Conservation (phyloP, 2,113 vertebrate genomes). For the Carlito syrichta region DNA sequence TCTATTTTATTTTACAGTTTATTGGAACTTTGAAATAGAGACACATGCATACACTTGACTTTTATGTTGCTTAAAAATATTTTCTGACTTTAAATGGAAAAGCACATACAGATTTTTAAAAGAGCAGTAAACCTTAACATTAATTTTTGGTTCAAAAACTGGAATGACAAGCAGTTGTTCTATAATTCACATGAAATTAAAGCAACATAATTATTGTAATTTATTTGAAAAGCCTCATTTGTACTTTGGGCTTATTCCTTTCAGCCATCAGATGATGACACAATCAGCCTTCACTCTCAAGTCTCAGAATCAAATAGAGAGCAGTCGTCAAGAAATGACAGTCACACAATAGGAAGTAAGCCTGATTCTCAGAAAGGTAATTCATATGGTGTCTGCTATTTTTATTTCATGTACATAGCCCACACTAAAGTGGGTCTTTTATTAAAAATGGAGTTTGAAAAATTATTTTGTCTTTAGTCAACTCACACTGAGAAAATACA, state of each 20-base stretch:
- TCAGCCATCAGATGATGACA: conserved; percentile 98
- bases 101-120: background rate
- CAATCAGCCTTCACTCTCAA: conserved; percentile 98
- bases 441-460: conserved; percentile 1
- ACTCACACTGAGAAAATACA: background rate
- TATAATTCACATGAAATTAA: background rate
- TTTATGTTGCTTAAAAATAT: conserved; percentile 22
- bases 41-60: background rate
- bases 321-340: conserved; percentile 86
- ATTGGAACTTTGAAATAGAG: conserved; percentile 33
- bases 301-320: conserved; percentile 94
- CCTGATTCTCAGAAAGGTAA: conserved; percentile 94
- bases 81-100: conserved; percentile 35
- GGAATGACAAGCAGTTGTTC: conserved; percentile 7
- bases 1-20: conserved; percentile 22
- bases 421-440: background rate
- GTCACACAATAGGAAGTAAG: conserved; percentile 88
- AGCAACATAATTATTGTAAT: background rate
- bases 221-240: background rate
- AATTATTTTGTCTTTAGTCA: background rate
- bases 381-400: conserved; percentile 1
- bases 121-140: background rate
- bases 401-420: background rate
- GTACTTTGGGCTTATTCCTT: conserved; percentile 60
- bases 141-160: conserved; percentile 39